Evolutionary conservation across 2,888 invertebrate species (phyloP).

Genomic region (Baccha elongata): DNA sequence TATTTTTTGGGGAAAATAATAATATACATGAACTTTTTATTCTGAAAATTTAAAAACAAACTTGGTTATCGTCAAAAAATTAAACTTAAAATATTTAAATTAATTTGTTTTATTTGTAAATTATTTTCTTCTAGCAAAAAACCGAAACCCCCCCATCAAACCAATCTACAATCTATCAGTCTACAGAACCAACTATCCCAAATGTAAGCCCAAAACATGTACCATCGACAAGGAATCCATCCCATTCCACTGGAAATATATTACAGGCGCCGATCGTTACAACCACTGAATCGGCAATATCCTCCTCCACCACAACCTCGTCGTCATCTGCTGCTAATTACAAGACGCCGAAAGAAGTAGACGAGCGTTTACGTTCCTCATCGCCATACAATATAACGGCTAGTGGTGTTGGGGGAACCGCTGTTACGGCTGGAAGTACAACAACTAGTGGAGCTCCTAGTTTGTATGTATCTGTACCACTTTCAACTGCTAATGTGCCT

Average conservation of each 20-base stretch:
- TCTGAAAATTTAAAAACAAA: too few relatives aligned
- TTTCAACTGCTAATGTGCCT: conserved; percentile 83
- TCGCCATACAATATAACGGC: conserved; percentile 61
- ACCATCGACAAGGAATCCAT: conserved; percentile 46
- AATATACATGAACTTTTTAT: too few relatives aligned
- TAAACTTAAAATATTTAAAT: too few relatives aligned
- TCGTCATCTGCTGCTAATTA: conserved; percentile 49
- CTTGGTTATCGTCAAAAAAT: too few relatives aligned
- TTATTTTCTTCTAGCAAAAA: conserved; percentile 80
- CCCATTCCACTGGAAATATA: conserved; percentile 56
- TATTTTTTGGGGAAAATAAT: too few relatives aligned
- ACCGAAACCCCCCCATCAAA: conserved; percentile 81
- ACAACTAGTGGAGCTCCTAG: conserved; percentile 81
- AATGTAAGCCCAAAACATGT: conserved; percentile 75
- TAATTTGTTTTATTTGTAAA: too few relatives aligned
- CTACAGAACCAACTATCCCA: conserved; percentile 77
- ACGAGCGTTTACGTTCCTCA: conserved; percentile 55
- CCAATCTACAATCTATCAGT: conserved; percentile 79
- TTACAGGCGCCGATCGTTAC: conserved; percentile 50
- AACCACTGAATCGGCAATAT: conserved; percentile 75
- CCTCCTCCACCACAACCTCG: conserved; percentile 56
- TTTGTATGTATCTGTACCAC: conserved; percentile 86
- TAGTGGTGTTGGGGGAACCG: conserved; percentile 43
- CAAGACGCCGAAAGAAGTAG: conserved; percentile 69
- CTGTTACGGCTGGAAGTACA: conserved; percentile 53